A percentile compares a stretch with the other conserved stretches of the same genome.
phyloP scores from a whole-genome alignment of 2,797 vertebrate species.

The Phrynocephalus vlangalii region DNA sequence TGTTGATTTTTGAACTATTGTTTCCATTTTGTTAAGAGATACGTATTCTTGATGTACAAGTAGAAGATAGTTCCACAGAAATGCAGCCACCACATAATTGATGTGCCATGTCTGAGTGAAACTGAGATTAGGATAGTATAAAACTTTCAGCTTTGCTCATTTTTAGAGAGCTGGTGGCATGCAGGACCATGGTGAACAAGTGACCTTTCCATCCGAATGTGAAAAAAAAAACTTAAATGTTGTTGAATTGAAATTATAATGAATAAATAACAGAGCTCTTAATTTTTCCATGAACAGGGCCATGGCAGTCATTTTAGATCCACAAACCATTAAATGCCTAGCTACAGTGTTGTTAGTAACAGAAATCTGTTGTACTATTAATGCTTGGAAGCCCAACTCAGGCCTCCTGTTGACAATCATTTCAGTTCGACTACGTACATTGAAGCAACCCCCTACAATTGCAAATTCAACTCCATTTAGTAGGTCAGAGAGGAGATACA shows the following conservation, averaged over 20 bases:
- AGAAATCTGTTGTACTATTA: background rate
- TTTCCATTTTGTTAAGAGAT: background rate
- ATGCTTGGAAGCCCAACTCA: background rate
- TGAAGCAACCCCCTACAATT: background rate
- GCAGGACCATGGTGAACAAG: background rate
- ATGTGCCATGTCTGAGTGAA: no score
- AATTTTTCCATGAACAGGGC: background rate
- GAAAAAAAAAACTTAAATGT: background rate
- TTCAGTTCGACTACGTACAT: background rate
- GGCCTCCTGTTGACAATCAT: background rate
- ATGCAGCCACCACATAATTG: background rate
- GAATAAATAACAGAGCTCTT: slow-evolving; percentile 56
- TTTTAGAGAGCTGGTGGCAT: background rate
- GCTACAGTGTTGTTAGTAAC: no score
- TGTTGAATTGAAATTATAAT: slow-evolving; percentile 38
- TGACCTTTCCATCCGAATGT: background rate
- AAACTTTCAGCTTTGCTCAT: background rate
- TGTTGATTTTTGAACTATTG: background rate
- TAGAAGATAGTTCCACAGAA: background rate
- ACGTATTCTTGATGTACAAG: background rate
- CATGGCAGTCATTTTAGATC: background rate
- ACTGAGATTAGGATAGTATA: background rate
- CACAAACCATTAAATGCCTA: background rate
- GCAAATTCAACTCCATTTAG: background rate
- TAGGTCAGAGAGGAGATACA: no score